Evolutionary conservation across 2,888 invertebrate species (phyloP).

Genomic region (Amblyteles armatorius): DNA sequence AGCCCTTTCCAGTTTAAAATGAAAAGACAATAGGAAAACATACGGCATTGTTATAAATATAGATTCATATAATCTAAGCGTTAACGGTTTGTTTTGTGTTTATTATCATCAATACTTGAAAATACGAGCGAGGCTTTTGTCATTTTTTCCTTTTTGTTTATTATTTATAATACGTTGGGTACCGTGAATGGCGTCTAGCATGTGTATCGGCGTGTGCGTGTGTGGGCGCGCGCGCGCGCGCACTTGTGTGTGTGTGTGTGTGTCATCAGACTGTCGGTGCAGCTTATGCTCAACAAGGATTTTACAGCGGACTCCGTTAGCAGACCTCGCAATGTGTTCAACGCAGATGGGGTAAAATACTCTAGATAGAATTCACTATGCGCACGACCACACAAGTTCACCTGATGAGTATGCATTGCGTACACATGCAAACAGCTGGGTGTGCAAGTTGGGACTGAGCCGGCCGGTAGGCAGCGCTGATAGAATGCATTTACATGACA

Average conservation of each 20-base stretch:
- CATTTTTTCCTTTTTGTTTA: constrained; percentile 50
- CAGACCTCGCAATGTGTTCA: constrained; percentile 40
- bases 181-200: constrained; percentile 60
- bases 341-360: constrained; percentile 31
- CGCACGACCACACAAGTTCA: too few species aligned
- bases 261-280: constrained; percentile 47
- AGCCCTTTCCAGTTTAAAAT: not conserved
- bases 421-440: too few species aligned
- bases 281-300: constrained; percentile 17
- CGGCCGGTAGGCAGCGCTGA: too few species aligned
- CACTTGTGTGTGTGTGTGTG: constrained; percentile 11
- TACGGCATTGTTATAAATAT: constrained; percentile 38
- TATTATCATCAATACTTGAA: constrained; percentile 77
- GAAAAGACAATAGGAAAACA: constrained; percentile 33
- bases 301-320: constrained; percentile 22
- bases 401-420: too few species aligned
- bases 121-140: constrained; percentile 82
- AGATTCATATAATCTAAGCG: constrained; percentile 74
- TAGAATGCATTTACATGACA: too few species aligned
- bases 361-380: not conserved
- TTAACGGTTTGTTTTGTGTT: constrained; percentile 71
- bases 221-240: not conserved
- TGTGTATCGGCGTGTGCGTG: constrained; percentile 6
- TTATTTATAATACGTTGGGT: constrained; percentile 61
- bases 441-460: too few species aligned